These are phyloP conservation scores for Polymixis lichenea DNA, from an alignment of 2,888 invertebrate genomes.

Conservation along the genomic window DNA sequence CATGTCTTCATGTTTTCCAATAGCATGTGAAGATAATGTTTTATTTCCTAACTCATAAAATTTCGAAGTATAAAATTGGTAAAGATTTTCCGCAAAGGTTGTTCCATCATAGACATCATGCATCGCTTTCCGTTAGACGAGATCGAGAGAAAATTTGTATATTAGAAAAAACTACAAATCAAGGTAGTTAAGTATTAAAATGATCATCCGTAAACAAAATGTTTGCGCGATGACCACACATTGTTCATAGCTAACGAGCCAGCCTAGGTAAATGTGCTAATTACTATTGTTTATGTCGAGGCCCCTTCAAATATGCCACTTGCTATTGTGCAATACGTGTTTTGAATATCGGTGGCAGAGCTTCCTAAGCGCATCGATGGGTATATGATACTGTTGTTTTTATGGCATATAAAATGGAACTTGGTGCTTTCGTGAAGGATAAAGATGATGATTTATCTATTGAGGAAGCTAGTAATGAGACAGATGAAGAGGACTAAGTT, in stretches of 20 bases:
- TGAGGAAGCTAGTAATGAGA: not conserved
- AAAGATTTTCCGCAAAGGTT: not conserved
- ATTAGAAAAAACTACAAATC: not conserved
- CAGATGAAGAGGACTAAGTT: not conserved
- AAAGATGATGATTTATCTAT: not conserved
- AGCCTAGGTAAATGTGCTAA: constrained; percentile 64
- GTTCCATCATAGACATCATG: not conserved
- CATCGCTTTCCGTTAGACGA: not conserved
- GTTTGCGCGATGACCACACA: constrained; percentile 49
- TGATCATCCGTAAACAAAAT: constrained; percentile 36
- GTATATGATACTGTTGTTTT: not conserved
- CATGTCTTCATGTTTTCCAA: constrained; percentile 22
- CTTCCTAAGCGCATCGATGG: constrained; percentile 38
- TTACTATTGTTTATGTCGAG: constrained; percentile 64
- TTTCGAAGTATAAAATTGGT: not conserved
- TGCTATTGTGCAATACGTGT: constrained; percentile 61
- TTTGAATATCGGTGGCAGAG: constrained; percentile 43
- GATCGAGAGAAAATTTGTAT: not conserved
- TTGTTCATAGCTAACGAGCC: constrained; percentile 52
- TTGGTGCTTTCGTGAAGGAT: not conserved
- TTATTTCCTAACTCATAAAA: constrained; percentile 20
- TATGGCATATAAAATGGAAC: not conserved
- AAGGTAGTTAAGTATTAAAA: constrained; percentile 1
- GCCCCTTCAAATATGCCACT: constrained; percentile 63
- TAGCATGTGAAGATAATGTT: constrained; percentile 1